Evolutionary conservation across 2,113 vertebrate species (phyloP).

Genomic region (Tetrax tetrax): DNA sequence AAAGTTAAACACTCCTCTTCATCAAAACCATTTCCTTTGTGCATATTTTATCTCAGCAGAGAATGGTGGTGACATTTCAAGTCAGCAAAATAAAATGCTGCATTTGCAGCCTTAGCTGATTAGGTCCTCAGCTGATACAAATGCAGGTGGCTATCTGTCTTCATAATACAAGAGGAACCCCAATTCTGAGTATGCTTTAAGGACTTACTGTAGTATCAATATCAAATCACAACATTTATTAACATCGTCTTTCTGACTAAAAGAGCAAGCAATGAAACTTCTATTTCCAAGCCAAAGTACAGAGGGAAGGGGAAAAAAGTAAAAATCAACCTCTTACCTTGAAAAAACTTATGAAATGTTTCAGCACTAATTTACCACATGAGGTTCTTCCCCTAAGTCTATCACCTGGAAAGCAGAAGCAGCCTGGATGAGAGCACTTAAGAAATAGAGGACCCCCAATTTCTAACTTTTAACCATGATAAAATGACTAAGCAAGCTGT

Average conservation of each 20-base stretch:
- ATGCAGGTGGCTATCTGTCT: neutral
- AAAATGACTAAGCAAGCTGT: neutral
- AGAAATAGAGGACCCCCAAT: neutral
- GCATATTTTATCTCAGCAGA: neutral
- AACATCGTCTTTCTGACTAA: neutral
- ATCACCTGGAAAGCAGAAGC: neutral
- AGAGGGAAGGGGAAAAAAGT: neutral
- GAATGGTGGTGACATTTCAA: neutral
- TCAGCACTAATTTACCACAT: neutral
- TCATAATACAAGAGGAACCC: neutral
- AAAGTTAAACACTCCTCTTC: neutral
- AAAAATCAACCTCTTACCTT: neutral
- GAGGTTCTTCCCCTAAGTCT: neutral
- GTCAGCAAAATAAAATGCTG: neutral
- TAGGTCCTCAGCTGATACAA: neutral
- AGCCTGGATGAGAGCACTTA: neutral
- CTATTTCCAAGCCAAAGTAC: neutral
- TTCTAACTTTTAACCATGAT: neutral
- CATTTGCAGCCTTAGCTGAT: neutral
- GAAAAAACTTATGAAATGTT: neutral
- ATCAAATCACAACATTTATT: neutral
- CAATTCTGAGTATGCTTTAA: neutral
- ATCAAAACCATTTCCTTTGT: neutral
- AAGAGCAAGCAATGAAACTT: neutral
- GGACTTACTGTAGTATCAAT: neutral